phyloP scores from a whole-genome alignment of 1,140 invertebrate genomes.

The Ceratitis capitata region DNA sequence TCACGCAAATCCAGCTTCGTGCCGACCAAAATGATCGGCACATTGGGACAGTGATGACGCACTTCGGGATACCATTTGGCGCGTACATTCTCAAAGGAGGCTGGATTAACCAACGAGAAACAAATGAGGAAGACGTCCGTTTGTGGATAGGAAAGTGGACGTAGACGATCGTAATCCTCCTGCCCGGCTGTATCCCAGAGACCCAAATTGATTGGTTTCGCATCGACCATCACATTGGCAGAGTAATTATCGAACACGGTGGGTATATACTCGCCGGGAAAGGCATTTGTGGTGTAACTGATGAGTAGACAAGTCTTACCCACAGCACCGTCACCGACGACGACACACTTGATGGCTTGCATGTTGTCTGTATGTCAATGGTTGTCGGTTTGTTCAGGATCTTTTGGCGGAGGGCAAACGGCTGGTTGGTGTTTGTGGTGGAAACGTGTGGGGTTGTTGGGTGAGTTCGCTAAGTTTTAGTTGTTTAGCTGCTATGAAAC shows the following conservation, averaged over 20 bases:
- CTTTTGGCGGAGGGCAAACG: neutral
- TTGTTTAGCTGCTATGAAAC: neutral
- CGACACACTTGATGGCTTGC: slow-evolving; percentile 96
- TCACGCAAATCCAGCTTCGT: slow-evolving; percentile 95
- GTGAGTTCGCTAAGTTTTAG: neutral
- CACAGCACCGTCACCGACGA: slow-evolving; percentile 93
- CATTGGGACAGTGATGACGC: slow-evolving; percentile 88
- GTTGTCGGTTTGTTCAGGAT: too few species aligned
- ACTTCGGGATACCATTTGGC: slow-evolving; percentile 97
- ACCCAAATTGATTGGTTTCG: slow-evolving; percentile 94
- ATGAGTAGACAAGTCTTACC: slow-evolving; percentile 98
- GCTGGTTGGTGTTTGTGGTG: neutral
- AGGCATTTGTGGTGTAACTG: slow-evolving; percentile 96
- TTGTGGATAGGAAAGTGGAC: slow-evolving; percentile 96
- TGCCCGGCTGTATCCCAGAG: slow-evolving; percentile 94
- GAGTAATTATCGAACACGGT: slow-evolving; percentile 99
- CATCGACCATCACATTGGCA: slow-evolving; percentile 99
- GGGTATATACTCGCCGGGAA: slow-evolving; percentile 95
- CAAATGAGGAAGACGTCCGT: slow-evolving; percentile 98
- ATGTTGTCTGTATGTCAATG: slow-evolving; percentile 71
- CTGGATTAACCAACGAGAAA: slow-evolving; percentile 97
- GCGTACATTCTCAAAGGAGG: slow-evolving; percentile 98
- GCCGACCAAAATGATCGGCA: slow-evolving; percentile 88
- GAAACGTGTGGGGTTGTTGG: neutral
- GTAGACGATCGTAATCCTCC: slow-evolving; percentile 94